phyloP scores from a whole-genome alignment of 2,797 vertebrate species.

The Calcarius lapponicus region DNA sequence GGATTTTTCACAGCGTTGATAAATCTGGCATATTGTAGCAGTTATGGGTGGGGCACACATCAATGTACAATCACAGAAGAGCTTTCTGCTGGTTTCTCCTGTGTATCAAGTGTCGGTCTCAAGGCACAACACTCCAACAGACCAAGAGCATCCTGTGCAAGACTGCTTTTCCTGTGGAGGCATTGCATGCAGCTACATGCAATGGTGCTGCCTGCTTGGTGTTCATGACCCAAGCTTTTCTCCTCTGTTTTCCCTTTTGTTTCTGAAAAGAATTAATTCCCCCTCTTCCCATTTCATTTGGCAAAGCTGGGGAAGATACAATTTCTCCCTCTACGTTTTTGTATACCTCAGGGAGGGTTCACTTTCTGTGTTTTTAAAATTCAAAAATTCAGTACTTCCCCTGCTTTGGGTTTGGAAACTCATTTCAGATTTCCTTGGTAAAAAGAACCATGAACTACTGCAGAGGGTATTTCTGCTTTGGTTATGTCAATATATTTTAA shows the following conservation, averaged over 20 bases:
- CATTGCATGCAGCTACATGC: background rate
- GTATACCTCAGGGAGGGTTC: conserved; percentile 32
- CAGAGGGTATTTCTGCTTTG: conserved; percentile 8
- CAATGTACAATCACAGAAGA: accelerated
- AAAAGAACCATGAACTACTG: conserved; percentile 24
- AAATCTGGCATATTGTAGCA: background rate
- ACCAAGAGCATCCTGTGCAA: background rate
- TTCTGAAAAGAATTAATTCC: conserved; percentile 28
- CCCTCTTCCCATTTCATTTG: conserved; percentile 41
- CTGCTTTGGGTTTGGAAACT: conserved; percentile 42
- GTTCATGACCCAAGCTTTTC: background rate
- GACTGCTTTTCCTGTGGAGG: background rate
- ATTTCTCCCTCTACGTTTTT: conserved; percentile 54
- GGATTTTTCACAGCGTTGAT: background rate
- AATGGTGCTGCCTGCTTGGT: background rate
- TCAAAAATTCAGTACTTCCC: conserved; percentile 44
- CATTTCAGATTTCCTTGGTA: conserved; percentile 43
- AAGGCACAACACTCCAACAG: background rate
- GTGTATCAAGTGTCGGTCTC: accelerated
- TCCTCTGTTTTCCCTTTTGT: background rate
- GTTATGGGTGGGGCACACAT: background rate
- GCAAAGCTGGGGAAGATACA: conserved; percentile 31
- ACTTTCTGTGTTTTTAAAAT: conserved; percentile 50
- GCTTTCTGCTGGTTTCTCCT: background rate
- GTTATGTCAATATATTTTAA: conserved; percentile 22